These are phyloP conservation scores for Amphiprion percula DNA, from an alignment of 2,113 vertebrate species.

Conservation along the genomic window DNA sequence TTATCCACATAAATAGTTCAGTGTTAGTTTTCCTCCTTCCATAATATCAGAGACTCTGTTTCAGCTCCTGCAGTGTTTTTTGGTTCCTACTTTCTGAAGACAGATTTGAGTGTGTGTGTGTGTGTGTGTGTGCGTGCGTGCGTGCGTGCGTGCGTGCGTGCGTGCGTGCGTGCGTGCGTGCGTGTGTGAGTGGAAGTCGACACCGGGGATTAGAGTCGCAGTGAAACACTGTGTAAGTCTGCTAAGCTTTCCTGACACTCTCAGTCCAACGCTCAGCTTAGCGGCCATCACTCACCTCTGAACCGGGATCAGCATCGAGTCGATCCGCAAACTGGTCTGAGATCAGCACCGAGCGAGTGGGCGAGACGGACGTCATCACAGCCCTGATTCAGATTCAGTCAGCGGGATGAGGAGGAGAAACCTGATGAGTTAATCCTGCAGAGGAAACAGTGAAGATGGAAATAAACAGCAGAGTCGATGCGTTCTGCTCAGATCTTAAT, in stretches of 20 bases:
- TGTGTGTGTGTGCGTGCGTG: background rate
- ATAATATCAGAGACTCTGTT: too few species aligned
- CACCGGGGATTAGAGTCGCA: slow-evolving; percentile 48
- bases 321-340: slow-evolving; percentile 22
- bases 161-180: too few species aligned
- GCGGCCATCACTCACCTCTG: slow-evolving; percentile 40
- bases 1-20: too few species aligned
- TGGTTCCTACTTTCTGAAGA: slow-evolving; percentile 6
- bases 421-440: slow-evolving; percentile 37
- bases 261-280: slow-evolving; percentile 20
- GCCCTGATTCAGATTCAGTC: slow-evolving; percentile 47
- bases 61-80: background rate
- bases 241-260: slow-evolving; percentile 43
- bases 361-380: slow-evolving; percentile 43
- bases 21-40: background rate
- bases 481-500: slow-evolving; percentile 42
- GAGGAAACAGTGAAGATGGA: slow-evolving; percentile 29
- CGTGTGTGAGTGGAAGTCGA: slow-evolving; percentile 1
- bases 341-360: slow-evolving; percentile 14
- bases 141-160: too few species aligned
- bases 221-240: slow-evolving; percentile 35
- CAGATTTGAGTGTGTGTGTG: slow-evolving; percentile 46
- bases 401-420: slow-evolving; percentile 49
- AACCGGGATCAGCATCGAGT: slow-evolving; percentile 54
- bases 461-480: slow-evolving; percentile 16